Evolutionary conservation across 2,888 invertebrate species (phyloP).

Genomic region (Perizoma affinitatum): DNA sequence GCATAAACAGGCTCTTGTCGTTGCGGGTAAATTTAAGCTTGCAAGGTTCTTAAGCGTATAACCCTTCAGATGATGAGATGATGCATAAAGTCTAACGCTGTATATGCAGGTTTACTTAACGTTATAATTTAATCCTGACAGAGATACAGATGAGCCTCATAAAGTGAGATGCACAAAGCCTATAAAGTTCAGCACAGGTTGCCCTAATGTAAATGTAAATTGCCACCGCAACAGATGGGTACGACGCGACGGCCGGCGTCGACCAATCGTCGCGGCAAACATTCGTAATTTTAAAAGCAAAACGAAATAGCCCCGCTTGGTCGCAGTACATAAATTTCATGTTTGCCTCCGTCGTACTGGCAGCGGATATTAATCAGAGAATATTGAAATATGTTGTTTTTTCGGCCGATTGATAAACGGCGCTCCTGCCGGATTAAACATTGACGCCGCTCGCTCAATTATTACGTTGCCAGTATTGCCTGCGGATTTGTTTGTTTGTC

Average conservation of each 20-base stretch:
- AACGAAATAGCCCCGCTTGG: slow-evolving; percentile 79
- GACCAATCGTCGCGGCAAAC: slow-evolving; percentile 79
- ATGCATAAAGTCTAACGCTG: no score
- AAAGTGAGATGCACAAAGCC: slow-evolving; percentile 28
- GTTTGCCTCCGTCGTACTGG: slow-evolving; percentile 80
- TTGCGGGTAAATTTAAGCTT: no score
- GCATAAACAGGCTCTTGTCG: no score
- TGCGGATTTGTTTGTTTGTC: slow-evolving; percentile 27
- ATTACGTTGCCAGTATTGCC: slow-evolving; percentile 53
- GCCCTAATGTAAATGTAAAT: slow-evolving; percentile 75
- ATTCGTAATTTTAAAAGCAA: slow-evolving; percentile 83
- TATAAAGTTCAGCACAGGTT: slow-evolving; percentile 29
- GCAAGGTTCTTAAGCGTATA: no score
- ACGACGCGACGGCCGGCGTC: slow-evolving; percentile 64
- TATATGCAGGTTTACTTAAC: background rate
- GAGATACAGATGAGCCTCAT: slow-evolving; percentile 42
- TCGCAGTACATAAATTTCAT: slow-evolving; percentile 83
- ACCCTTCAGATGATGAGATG: no score
- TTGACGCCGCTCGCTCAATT: slow-evolving; percentile 75
- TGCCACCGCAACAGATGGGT: slow-evolving; percentile 77
- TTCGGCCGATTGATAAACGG: slow-evolving; percentile 81
- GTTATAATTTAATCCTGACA: background rate
- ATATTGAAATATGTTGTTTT: slow-evolving; percentile 85
- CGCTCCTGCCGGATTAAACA: slow-evolving; percentile 76
- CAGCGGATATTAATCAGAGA: slow-evolving; percentile 84